Percentiles rank a stretch among this genome's conserved stretches.
phyloP scores from a whole-genome alignment of 2,113 vertebrate species.

The Pelecanoides urinatrix region DNA sequence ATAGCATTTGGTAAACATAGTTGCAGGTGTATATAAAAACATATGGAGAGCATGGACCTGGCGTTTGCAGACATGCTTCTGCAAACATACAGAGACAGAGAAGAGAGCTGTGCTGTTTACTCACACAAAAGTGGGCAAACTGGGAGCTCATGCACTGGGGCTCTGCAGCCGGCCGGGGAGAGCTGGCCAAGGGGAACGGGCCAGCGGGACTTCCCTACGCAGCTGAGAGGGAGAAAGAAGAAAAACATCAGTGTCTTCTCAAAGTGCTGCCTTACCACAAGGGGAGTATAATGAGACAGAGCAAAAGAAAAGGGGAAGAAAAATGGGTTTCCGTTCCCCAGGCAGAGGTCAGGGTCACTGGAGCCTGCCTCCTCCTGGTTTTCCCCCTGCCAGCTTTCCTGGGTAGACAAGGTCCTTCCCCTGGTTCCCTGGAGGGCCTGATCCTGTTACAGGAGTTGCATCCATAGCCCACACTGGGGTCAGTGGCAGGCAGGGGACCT shows the following conservation, averaged over 20 bases:
- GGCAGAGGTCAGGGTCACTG: neutral
- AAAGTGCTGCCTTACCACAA: neutral
- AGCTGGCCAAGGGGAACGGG: rapidly evolving
- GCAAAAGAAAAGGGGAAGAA: neutral
- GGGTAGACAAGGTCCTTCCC: neutral
- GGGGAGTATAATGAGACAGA: neutral
- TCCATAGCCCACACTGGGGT: neutral
- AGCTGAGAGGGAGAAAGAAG: neutral
- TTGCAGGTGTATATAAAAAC: neutral
- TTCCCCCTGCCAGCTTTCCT: neutral
- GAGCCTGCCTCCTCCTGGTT: neutral
- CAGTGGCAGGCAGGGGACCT: neutral
- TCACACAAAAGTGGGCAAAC: neutral
- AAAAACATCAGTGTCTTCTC: neutral
- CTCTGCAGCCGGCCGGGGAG: neutral
- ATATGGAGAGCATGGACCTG: neutral
- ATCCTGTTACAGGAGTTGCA: neutral
- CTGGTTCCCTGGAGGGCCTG: neutral
- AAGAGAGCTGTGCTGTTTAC: neutral
- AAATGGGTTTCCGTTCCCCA: neutral
- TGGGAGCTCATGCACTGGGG: rapidly evolving
- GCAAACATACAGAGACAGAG: neutral
- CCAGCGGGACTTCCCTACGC: rapidly evolving
- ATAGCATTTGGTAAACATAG: neutral
- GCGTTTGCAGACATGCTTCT: neutral